Evolutionary conservation across 2,797 vertebrate genomes (phyloP), one percentile per base, ranked within the genome.

Genomic region (Pangasius djambal): DNA sequence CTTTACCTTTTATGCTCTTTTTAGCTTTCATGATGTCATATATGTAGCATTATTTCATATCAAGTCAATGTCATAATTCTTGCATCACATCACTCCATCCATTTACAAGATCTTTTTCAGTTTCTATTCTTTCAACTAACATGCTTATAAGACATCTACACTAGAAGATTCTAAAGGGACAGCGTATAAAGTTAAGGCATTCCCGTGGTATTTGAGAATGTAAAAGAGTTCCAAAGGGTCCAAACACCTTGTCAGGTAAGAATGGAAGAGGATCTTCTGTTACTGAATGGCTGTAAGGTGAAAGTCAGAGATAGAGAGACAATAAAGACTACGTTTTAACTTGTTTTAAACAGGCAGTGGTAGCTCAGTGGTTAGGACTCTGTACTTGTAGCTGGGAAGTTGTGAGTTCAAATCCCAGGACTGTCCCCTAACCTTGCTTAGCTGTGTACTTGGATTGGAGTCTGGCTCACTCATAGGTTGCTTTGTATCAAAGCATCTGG

Each of bases 61-160:
- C 44, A 20, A 40, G 37, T 83, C 9, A 52, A 63, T 16, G 59
- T 57, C 48, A 85, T 18, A 5, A 77, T 63, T 61, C 20, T 63
- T 63, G 34, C 94, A 95, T 95, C 93, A 94, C 94, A 95, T 94
- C 83, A 90, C 88, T 93, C n/a, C 22, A 74, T 86, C 88, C 88
- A 31, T 83, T 84, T 69, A 84, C 87, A 90, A 88, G 59, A 89
- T 48, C 52, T 61, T 65, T 61, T 61, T 89, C 28, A 86, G 72
- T 77, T 88, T 74, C 65, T n/a, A 31, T 86, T 79, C 40, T 44
- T 75, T 63, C 22, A 34, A 83, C 34, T 44, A 89, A 78, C 86
- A 89, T 89, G 69, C 81, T 78, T 85, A 48, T 20, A 86, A 89
- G 34, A 86, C 50, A 83, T 22, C 57, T 40, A 83, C 63, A 52